phyloP scores from a whole-genome alignment of 2,113 vertebrate genomes.

The Toxotes chatareus region DNA sequence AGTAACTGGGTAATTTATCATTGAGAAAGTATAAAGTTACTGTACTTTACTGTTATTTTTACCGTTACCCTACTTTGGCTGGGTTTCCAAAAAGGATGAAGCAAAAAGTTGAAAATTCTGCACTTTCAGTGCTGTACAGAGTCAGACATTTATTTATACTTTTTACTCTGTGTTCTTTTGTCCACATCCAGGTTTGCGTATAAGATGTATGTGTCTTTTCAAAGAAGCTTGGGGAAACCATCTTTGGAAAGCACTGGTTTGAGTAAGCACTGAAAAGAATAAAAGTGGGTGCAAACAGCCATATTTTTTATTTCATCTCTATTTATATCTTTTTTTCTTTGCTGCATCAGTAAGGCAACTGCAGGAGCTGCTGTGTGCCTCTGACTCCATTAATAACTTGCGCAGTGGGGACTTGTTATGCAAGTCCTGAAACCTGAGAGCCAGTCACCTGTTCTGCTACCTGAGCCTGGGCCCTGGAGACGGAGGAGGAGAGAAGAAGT shows the following conservation, averaged over 20 bases:
- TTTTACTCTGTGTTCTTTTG: conserved; percentile 55
- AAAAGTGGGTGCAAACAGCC: conserved; percentile 18
- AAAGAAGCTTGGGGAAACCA: conserved; percentile 26
- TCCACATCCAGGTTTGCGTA: conserved; percentile 37
- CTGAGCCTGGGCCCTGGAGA: conserved; percentile 65
- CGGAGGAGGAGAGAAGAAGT: conserved; percentile 31
- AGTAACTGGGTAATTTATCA: conserved; percentile 61
- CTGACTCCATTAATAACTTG: conserved; percentile 78
- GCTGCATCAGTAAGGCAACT: conserved; percentile 41
- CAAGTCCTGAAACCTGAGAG: conserved; percentile 78
- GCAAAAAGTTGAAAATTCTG: conserved; percentile 61
- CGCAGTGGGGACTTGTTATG: conserved; percentile 64
- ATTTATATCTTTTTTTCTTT: conserved; percentile 22
- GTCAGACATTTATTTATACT: conserved; percentile 68
- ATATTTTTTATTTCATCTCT: conserved; percentile 22
- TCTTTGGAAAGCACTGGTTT: conserved; percentile 35
- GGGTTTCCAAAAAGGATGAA: conserved; percentile 31
- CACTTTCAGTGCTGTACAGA: conserved; percentile 41
- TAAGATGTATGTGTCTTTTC: conserved; percentile 43
- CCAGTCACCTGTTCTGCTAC: conserved; percentile 77
- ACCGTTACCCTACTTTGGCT: conserved; percentile 50
- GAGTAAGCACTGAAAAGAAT: conserved; percentile 33
- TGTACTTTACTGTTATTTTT: conserved; percentile 27
- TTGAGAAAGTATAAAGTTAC: conserved; percentile 23
- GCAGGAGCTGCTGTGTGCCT: conserved; percentile 31